Evolutionary conservation across 2,113 vertebrate species (phyloP).

Genomic region (Orientallactaga bullata): DNA sequence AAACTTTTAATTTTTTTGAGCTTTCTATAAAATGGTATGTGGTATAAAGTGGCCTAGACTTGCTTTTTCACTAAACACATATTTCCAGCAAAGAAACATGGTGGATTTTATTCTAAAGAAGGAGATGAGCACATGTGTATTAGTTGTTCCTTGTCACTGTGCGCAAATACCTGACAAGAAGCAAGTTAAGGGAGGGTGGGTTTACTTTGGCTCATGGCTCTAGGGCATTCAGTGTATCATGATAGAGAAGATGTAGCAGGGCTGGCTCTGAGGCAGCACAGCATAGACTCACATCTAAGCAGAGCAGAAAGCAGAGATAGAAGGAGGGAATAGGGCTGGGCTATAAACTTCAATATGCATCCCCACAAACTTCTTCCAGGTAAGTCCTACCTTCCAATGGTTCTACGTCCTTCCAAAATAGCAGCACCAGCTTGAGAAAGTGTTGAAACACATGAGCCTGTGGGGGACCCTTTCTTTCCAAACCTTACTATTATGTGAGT

Average conservation of each 20-base stretch:
- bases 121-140: background rate
- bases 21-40: background rate
- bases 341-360: background rate
- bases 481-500: background rate
- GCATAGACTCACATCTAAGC: background rate
- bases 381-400: background rate
- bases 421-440: background rate
- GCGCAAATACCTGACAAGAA: background rate
- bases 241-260: too few relatives aligned
- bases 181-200: background rate
- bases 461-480: too few relatives aligned
- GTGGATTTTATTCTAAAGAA: conserved; percentile 44
- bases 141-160: background rate
- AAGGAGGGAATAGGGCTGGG: background rate
- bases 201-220: background rate
- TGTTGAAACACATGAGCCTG: background rate
- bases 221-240: background rate
- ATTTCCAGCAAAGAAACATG: conserved; percentile 22
- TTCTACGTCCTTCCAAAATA: background rate
- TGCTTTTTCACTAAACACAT: conserved; percentile 3
- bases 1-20: background rate
- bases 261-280: background rate
- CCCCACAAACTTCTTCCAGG: too few relatives aligned
- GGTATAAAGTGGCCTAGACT: background rate
- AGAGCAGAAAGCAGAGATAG: background rate